Evolutionary conservation across 2,797 vertebrate species (phyloP), one percentile per base, ranked within the genome.

Genomic region (Etheostoma perlongum): DNA sequence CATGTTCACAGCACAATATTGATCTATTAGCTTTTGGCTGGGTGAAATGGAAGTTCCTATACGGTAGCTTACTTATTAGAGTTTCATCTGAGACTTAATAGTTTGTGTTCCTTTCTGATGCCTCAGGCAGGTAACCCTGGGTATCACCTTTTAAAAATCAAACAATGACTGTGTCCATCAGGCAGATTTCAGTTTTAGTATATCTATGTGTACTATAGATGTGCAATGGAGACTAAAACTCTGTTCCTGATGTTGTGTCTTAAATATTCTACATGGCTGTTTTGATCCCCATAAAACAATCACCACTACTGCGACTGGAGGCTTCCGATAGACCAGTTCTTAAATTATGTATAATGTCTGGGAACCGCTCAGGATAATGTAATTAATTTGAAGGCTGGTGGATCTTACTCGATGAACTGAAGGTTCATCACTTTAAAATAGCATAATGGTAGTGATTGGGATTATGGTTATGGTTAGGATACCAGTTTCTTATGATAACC

Each of bases 21-120:
- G 79, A 88, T 87, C 67, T 61, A 68, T 76, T 81, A 47, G 42
- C 51, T 71, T 27, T 74, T 15, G 44, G 69, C 61, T 64, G n/a
- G 61, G 57, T 53, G 57, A 60, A 71, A 79, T 73, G 54, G 72
- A 69, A 78, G 70, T 51, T 74, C 66, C 62, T 1, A 48, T 63
- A 72, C 21, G 15, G 7, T 33, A n/a, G 51, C 57, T 69, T 78
- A 51, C 71, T 77, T 77, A 72, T 21, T 58, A 30, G 69, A 62
- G 33, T 66, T 76, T 67, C 21, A 78, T 79, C 65, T 68, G 25
- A 62, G 67, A 53, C 33, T 59, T 60, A 49, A 54, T 57, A 42
- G 25, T 66, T 69, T 74, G 21, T 51, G 64, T 63, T 69, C 25
- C 36, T 59, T 33, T 79, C 53, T 75, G 0, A 81, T 75, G 70